These are phyloP conservation scores for Neofelis nebulosa DNA, from an alignment of 2,113 vertebrate genomes.

Conservation along the genomic window DNA sequence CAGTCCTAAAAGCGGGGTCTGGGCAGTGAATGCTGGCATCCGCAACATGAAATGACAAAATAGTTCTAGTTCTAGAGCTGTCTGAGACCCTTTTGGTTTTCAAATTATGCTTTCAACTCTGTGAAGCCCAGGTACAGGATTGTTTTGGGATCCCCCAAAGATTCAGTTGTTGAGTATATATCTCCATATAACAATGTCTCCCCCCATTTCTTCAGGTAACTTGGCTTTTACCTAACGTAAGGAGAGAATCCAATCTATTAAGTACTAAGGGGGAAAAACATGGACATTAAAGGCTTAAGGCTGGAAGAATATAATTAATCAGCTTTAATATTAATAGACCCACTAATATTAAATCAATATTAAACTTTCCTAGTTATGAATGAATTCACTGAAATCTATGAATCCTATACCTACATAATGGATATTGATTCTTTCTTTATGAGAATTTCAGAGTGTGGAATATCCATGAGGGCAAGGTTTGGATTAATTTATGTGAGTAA, in stretches of 20 bases:
- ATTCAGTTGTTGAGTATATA: background rate
- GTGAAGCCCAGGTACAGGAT: background rate
- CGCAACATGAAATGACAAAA: background rate
- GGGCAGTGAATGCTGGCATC: background rate
- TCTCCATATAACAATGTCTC: background rate
- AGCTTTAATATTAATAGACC: slow-evolving; percentile 45
- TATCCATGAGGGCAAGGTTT: background rate
- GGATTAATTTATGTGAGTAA: slow-evolving; percentile 6
- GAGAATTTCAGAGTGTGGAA: slow-evolving; percentile 31
- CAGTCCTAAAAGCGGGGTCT: background rate
- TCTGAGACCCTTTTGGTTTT: background rate
- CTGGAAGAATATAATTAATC: slow-evolving; percentile 12
- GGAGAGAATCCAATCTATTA: background rate
- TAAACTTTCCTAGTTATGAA: slow-evolving; percentile 27
- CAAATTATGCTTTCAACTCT: background rate
- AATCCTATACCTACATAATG: background rate
- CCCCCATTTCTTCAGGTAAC: background rate
- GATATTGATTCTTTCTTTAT: slow-evolving; percentile 51
- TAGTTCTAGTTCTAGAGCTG: background rate
- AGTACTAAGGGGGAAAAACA: background rate
- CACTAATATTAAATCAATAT: background rate
- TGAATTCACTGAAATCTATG: slow-evolving; percentile 28
- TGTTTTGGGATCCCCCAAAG: background rate
- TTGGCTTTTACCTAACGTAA: background rate
- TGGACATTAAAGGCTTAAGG: background rate